A percentile compares a stretch with the other conserved stretches of the same genome.
phyloP scores from a whole-genome alignment of 2,888 invertebrate species.

The Parthenolecanium corni region DNA sequence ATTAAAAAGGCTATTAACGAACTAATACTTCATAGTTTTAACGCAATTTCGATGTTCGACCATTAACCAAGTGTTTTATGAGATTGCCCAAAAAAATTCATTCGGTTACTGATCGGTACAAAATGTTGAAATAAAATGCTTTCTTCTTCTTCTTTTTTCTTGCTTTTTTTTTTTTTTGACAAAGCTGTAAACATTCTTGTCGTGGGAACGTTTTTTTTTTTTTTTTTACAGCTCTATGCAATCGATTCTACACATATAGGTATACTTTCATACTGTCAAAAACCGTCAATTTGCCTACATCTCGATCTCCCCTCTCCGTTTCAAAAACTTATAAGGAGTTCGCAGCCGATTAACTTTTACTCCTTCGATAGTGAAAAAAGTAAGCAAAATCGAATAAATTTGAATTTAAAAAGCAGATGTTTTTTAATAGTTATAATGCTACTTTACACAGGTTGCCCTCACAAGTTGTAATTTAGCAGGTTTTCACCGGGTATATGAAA shows the following conservation, averaged over 20 bases:
- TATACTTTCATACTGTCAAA: too few species aligned
- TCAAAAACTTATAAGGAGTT: too few species aligned
- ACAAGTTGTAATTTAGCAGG: too few species aligned
- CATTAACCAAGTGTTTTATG: background rate
- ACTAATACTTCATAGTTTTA: slow-evolving; percentile 25
- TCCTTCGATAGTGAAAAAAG: too few species aligned
- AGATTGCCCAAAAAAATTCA: background rate
- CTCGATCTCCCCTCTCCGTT: too few species aligned
- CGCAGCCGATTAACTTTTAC: too few species aligned
- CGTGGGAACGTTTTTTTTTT: background rate
- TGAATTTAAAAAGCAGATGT: too few species aligned
- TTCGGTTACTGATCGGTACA: background rate
- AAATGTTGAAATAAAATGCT: background rate
- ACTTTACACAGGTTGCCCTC: too few species aligned
- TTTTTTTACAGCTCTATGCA: background rate
- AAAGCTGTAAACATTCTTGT: background rate
- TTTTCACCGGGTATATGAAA: too few species aligned
- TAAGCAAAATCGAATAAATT: too few species aligned
- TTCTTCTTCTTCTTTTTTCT: background rate
- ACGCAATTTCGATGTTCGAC: slow-evolving; percentile 20
- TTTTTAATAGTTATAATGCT: too few species aligned
- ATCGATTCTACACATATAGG: too few species aligned
- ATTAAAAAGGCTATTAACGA: slow-evolving; percentile 17
- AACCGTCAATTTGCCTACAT: background rate
- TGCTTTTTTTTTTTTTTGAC: background rate